Conservation (phyloP, 2,888 invertebrate species). For the Rhorus exstirpatorius region DNA sequence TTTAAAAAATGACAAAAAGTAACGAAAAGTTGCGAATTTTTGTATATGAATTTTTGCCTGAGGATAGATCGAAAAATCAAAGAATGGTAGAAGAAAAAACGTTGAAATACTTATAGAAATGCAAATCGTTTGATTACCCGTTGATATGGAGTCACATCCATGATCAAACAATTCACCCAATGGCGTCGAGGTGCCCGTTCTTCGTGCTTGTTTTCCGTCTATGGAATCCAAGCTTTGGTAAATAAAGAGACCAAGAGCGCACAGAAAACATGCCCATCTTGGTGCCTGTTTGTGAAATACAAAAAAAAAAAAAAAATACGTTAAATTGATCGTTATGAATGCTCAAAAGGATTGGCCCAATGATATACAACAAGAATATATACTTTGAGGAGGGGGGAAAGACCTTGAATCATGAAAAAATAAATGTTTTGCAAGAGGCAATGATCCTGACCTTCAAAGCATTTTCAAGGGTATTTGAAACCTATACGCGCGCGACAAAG, state of each 20-base stretch:
- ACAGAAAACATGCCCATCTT: conserved; percentile 96
- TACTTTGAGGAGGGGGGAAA: neutral
- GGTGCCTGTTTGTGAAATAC: conserved; percentile 89
- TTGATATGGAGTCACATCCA: conserved; percentile 99
- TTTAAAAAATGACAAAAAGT: too few species aligned
- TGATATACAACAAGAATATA: neutral
- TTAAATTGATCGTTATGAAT: neutral
- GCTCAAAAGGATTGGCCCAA: neutral
- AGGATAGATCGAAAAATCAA: too few species aligned
- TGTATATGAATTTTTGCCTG: too few species aligned
- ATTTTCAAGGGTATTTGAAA: conserved; percentile 13
- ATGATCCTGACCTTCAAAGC: conserved; percentile 47
- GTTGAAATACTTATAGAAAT: too few species aligned
- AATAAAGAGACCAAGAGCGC: conserved; percentile 97
- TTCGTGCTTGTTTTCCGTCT: conserved; percentile 99
- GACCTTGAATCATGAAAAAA: neutral
- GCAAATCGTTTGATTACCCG: conserved; percentile 86
- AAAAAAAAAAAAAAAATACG: conserved; percentile 23
- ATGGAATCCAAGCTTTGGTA: conserved; percentile 99
- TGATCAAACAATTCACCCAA: conserved; percentile 99
- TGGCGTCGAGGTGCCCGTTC: conserved; percentile 96
- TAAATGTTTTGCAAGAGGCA: neutral
- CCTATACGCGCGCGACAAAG: neutral
- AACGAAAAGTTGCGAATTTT: too few species aligned
- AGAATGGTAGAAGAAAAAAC: neutral